A percentile compares a stretch with the other conserved stretches of the same genome.
Evolutionary conservation across 2,113 vertebrate species (phyloP).

Genomic region (Microcebus murinus): DNA sequence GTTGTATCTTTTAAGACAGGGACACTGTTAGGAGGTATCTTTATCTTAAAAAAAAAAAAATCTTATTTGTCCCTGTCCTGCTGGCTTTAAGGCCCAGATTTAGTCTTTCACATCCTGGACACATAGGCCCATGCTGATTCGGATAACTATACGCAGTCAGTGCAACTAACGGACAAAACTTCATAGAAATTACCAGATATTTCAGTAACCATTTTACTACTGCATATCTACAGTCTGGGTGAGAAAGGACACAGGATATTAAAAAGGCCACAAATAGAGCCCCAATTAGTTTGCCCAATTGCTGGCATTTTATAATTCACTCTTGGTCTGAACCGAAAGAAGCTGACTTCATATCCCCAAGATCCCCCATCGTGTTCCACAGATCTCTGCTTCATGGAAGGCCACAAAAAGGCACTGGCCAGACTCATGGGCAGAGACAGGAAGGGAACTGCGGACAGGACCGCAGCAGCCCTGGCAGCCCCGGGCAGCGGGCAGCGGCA

Average conservation of each 20-base stretch:
- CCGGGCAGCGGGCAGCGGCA: neutral
- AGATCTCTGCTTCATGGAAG: neutral
- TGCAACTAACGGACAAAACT: neutral
- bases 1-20: neutral
- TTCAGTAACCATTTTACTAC: neutral
- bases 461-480: neutral
- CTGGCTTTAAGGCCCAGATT: conserved; percentile 44
- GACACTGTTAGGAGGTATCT: neutral
- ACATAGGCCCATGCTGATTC: neutral
- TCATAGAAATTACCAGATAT: neutral
- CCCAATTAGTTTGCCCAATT: neutral
- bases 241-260: conserved; percentile 10
- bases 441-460: neutral
- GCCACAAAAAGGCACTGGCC: neutral
- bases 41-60: conserved; percentile 30
- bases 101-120: conserved; percentile 33
- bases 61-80: neutral
- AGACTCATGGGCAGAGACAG: neutral
- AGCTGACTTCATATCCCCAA: neutral
- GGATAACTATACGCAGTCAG: neutral
- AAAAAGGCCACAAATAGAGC: conserved; percentile 18
- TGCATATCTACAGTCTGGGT: neutral
- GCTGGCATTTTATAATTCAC: conserved; percentile 36
- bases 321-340: neutral
- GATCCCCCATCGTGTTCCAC: neutral